Conservation (phyloP, 1,140 invertebrate genomes). For the Bradysia coprophila region DNA sequence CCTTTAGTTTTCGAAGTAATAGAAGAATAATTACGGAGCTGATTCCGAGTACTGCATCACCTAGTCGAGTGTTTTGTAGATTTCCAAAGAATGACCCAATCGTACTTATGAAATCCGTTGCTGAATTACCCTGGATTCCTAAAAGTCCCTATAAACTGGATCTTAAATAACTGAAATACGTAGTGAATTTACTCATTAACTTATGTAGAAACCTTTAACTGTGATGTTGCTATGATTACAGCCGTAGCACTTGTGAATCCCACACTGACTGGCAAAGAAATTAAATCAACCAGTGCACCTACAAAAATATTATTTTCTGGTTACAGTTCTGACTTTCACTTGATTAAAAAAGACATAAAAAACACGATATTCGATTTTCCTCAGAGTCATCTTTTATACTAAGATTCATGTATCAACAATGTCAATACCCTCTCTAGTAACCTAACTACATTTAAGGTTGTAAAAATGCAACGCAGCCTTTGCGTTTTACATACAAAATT, state of each 20-base stretch:
- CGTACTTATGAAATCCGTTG: constrained; percentile 36
- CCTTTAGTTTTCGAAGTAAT: constrained; percentile 39
- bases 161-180: no score
- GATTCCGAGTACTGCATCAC: constrained; percentile 44
- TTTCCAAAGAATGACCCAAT: constrained; percentile 38
- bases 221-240: constrained; percentile 74
- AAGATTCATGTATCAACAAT: neutral
- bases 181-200: no score
- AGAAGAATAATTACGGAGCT: constrained; percentile 42
- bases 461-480: no score
- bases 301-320: constrained; percentile 9
- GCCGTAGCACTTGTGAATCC: constrained; percentile 88
- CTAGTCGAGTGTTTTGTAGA: constrained; percentile 28
- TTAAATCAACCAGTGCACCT: constrained; percentile 89
- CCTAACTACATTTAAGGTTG: no score
- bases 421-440: no score
- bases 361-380: no score
- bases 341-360: no score
- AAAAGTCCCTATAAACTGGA: constrained; percentile 47
- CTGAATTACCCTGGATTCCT: constrained; percentile 39
- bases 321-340: no score
- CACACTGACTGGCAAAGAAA: constrained; percentile 77
- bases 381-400: no score
- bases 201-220: constrained; percentile 65
- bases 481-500: no score